Evolutionary conservation across 2,113 vertebrate genomes (phyloP).

Genomic region (Clarias macrocephalus): DNA sequence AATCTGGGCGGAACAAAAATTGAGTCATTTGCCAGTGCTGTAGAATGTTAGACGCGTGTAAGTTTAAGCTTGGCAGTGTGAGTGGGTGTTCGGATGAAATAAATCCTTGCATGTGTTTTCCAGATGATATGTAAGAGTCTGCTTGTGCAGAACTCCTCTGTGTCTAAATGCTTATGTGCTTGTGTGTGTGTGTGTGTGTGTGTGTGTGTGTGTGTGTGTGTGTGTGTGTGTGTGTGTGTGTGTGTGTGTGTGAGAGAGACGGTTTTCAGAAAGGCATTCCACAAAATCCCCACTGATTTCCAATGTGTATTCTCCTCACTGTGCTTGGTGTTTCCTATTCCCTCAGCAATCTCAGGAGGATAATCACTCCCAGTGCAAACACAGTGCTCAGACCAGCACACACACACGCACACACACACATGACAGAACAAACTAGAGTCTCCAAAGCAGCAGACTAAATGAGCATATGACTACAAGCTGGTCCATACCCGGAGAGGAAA

Average conservation of each 20-base stretch:
- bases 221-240: background rate
- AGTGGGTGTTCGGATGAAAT: constrained; percentile 17
- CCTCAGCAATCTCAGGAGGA: constrained; percentile 43
- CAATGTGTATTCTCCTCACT: constrained; percentile 22
- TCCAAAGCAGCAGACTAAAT: constrained; percentile 22
- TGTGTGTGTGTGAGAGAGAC: background rate
- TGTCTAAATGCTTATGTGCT: constrained; percentile 8
- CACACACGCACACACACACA: constrained; percentile 4
- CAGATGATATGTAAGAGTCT: constrained; percentile 1
- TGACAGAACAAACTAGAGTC: background rate
- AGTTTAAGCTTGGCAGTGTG: background rate
- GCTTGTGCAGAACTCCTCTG: constrained; percentile 13
- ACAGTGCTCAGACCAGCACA: background rate
- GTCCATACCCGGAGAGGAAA: background rate
- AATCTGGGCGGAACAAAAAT: background rate
- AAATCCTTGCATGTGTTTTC: constrained; percentile 20
- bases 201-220: background rate
- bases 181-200: background rate
- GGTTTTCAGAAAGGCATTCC: constrained; percentile 1
- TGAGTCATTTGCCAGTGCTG: background rate
- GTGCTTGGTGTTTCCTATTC: constrained; percentile 32
- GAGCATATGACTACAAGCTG: constrained; percentile 7
- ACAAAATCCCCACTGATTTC: constrained; percentile 21
- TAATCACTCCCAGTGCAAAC: constrained; percentile 26
- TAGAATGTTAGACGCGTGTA: background rate